Evolutionary conservation across 2,113 vertebrate species (phyloP).

Genomic region (Prunella fulvescens): DNA sequence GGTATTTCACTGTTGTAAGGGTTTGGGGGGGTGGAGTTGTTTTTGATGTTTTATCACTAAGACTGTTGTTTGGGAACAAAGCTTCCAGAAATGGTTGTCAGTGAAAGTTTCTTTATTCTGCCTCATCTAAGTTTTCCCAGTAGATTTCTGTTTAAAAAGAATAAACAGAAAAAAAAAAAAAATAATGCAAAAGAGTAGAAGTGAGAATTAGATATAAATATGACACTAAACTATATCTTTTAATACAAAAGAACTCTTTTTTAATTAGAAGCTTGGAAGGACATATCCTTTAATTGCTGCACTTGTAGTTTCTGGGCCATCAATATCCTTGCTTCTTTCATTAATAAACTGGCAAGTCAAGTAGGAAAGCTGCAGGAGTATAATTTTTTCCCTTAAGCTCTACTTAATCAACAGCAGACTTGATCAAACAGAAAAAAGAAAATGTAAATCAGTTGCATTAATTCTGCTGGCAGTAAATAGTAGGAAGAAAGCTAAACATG

Average conservation of each 20-base stretch:
- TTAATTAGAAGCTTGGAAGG: slow-evolving; percentile 75
- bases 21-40: neutral
- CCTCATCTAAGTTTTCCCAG: slow-evolving; percentile 10
- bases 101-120: slow-evolving; percentile 33
- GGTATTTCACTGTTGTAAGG: neutral
- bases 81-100: slow-evolving; percentile 18
- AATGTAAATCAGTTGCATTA: slow-evolving; percentile 76
- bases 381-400: slow-evolving; percentile 69
- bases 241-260: slow-evolving; percentile 64
- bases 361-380: slow-evolving; percentile 67
- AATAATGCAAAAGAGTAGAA: neutral
- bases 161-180: neutral
- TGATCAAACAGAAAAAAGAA: slow-evolving; percentile 72
- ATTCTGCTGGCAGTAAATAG: slow-evolving; percentile 71
- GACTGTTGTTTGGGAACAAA: slow-evolving; percentile 36
- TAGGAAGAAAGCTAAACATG: slow-evolving; percentile 65
- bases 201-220: slow-evolving; percentile 43
- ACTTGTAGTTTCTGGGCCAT: slow-evolving; percentile 75
- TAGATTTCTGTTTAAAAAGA: slow-evolving; percentile 31
- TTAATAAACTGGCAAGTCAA: slow-evolving; percentile 80
- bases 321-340: slow-evolving; percentile 77
- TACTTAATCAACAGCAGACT: slow-evolving; percentile 77
- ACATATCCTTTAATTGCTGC: slow-evolving; percentile 75
- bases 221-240: slow-evolving; percentile 56
- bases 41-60: slow-evolving; percentile 28